phyloP scores from a whole-genome alignment of 2,888 invertebrate genomes.

The Ptychoptera albimana region DNA sequence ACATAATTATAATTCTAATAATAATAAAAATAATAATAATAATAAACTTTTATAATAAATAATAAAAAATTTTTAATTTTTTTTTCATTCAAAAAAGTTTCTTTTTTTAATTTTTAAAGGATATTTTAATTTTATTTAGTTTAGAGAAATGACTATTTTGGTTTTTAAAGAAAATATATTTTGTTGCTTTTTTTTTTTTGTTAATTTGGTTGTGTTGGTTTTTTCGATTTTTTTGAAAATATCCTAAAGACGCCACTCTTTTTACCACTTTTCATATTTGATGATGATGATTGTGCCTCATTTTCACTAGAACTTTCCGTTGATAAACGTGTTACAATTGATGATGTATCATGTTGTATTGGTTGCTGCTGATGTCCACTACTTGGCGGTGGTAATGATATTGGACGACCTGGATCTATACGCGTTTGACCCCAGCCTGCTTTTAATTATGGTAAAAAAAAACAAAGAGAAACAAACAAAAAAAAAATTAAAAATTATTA shows the following conservation, averaged over 20 bases:
- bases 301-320: conserved; percentile 32
- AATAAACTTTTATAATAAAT: too few species aligned
- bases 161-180: too few species aligned
- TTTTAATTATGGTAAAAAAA: not conserved
- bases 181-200: too few species aligned
- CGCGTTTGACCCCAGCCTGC: conserved; percentile 29
- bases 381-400: conserved; percentile 15
- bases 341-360: conserved; percentile 18
- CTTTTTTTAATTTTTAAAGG: too few species aligned
- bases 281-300: conserved; percentile 30
- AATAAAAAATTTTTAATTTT: too few species aligned
- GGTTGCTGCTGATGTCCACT: conserved; percentile 9
- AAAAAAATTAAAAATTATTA: not conserved
- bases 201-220: conserved; percentile 24
- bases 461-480: not conserved
- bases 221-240: conserved; percentile 26
- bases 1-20: too few species aligned
- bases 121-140: too few species aligned
- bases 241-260: conserved; percentile 23
- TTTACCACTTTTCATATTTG: conserved; percentile 24
- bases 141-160: too few species aligned
- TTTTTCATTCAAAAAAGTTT: too few species aligned
- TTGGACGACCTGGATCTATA: conserved; percentile 26
- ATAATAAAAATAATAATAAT: too few species aligned
- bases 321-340: conserved; percentile 22